A percentile compares a stretch with the other conserved stretches of the same genome.
Conservation (phyloP, 2,113 vertebrate species). For the Eubucco bourcierii region DNA sequence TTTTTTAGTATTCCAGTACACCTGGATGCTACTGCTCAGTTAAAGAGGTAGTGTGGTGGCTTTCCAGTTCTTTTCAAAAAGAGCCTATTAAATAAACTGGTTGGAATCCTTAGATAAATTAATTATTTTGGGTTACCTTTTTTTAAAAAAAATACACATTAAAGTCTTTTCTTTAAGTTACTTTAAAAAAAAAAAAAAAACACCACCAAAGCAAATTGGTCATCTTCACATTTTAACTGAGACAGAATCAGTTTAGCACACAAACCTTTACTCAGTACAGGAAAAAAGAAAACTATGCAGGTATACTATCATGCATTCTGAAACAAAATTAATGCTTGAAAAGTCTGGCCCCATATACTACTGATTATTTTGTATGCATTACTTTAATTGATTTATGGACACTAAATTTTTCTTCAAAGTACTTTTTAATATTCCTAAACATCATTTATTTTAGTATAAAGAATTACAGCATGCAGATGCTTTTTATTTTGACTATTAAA, state of each 20-base stretch:
- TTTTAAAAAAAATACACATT: background rate
- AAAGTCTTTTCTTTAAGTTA: background rate
- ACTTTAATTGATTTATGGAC: constrained; percentile 58
- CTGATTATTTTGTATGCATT: constrained; percentile 9
- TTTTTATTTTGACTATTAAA: constrained; percentile 37
- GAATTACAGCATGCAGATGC: constrained; percentile 49
- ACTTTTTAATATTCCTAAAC: constrained; percentile 54
- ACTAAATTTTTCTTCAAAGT: constrained; percentile 42
- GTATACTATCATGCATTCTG: background rate
- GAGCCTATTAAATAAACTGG: constrained; percentile 12
- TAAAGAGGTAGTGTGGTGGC: constrained; percentile 15
- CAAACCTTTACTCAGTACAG: background rate
- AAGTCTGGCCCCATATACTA: background rate
- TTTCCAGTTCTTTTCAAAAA: background rate
- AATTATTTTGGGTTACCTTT: background rate
- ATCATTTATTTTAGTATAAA: constrained; percentile 31
- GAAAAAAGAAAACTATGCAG: background rate
- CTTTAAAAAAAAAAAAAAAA: background rate
- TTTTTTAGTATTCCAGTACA: constrained; percentile 67
- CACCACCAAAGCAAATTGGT: background rate
- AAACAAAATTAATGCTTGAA: background rate
- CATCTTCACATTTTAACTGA: background rate
- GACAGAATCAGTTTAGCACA: background rate
- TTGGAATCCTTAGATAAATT: constrained; percentile 17
- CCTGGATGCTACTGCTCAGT: constrained; percentile 63